phyloP scores from a whole-genome alignment of 2,113 vertebrate genomes.

The Tetrao urogallus region DNA sequence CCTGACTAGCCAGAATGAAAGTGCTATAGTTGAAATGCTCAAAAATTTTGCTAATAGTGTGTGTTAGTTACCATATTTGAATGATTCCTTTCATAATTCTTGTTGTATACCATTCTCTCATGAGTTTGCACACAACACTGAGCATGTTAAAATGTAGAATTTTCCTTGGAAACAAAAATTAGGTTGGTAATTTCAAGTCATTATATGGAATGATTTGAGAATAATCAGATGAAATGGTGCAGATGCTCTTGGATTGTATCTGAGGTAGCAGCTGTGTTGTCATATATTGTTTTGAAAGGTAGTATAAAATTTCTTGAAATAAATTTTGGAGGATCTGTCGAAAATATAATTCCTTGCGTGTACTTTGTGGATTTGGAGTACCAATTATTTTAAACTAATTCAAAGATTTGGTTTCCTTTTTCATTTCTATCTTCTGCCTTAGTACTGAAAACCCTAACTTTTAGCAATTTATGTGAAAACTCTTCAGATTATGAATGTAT shows the following conservation, averaged over 20 bases:
- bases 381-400: background rate
- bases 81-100: background rate
- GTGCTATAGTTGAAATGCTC: background rate
- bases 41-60: background rate
- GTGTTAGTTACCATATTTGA: background rate
- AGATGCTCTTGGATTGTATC: background rate
- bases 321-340: background rate
- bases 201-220: background rate
- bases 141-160: background rate
- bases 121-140: background rate
- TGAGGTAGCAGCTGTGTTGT: background rate
- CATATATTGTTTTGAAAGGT: background rate
- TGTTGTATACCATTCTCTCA: background rate
- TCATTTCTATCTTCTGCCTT: background rate
- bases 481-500: background rate
- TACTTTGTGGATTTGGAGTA: background rate
- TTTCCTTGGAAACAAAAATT: background rate
- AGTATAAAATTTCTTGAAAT: background rate
- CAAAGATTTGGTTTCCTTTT: background rate
- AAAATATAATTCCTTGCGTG: background rate
- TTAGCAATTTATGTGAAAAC: background rate
- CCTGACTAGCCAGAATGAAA: background rate
- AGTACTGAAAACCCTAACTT: background rate
- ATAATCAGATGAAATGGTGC: background rate
- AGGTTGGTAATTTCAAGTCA: background rate